These are phyloP conservation scores for Caenorhabditis japonica DNA, from an alignment of 2,888 invertebrate genomes.

Conservation along the genomic window DNA sequence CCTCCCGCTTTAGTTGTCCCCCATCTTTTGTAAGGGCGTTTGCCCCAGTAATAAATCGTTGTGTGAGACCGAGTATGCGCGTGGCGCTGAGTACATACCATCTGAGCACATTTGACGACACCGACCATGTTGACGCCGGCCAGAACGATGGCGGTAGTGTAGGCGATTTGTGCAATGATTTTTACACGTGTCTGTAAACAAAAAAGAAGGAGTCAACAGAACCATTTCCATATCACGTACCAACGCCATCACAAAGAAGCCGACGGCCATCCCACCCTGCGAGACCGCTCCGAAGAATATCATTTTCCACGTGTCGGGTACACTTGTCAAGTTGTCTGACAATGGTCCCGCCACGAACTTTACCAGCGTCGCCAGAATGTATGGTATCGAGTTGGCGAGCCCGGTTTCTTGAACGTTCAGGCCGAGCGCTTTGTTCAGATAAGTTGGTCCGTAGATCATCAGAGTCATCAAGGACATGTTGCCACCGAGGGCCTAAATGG, in stretches of 20 bases:
- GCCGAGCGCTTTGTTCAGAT: slow-evolving; percentile 40
- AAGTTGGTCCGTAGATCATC: slow-evolving; percentile 48
- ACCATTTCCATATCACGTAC: slow-evolving; percentile 1
- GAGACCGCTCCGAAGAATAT: slow-evolving; percentile 50
- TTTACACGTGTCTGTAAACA: slow-evolving; percentile 51
- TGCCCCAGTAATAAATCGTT: too few species aligned
- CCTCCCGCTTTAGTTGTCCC: too few species aligned
- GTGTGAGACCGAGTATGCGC: too few species aligned
- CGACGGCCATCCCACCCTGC: slow-evolving; percentile 39
- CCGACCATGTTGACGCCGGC: slow-evolving; percentile 68
- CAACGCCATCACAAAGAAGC: slow-evolving; percentile 51
- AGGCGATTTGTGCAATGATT: slow-evolving; percentile 62
- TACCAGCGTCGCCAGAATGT: slow-evolving; percentile 24
- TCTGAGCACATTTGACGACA: slow-evolving; percentile 62
- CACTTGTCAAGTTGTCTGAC: slow-evolving; percentile 46
- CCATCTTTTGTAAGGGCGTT: too few species aligned
- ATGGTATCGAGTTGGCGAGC: slow-evolving; percentile 44
- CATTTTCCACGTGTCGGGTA: slow-evolving; percentile 44
- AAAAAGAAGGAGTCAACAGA: neutral
- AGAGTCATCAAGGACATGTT: slow-evolving; percentile 45
- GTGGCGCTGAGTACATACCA: slow-evolving; percentile 21
- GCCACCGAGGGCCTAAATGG: slow-evolving; percentile 38
- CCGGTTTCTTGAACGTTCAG: slow-evolving; percentile 50
- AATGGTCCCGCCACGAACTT: slow-evolving; percentile 50
- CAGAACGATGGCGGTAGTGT: slow-evolving; percentile 63